Conservation (phyloP, 2,113 vertebrate species). For the Sinocyclocheilus rhinocerous region DNA sequence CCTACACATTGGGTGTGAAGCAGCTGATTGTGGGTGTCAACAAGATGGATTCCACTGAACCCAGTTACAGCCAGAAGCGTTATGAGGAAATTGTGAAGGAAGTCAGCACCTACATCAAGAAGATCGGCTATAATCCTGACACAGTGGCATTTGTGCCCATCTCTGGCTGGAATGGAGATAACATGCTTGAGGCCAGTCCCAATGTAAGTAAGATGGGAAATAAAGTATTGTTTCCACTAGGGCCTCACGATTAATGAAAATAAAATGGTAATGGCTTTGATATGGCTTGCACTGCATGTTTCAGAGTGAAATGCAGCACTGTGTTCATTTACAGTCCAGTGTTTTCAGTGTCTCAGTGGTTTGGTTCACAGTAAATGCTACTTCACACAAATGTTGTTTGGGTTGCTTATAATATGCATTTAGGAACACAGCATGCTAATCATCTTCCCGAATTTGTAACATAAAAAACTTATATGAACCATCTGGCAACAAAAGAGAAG, state of each 20-base stretch:
- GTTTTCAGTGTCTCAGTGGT: neutral
- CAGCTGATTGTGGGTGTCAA: slow-evolving; percentile 96
- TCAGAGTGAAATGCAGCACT: neutral
- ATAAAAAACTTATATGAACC: neutral
- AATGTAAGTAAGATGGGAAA: slow-evolving; percentile 78
- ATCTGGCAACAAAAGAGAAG: neutral
- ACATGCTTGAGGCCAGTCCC: slow-evolving; percentile 95
- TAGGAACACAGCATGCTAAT: neutral
- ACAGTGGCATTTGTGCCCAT: slow-evolving; percentile 95
- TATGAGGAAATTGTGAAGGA: slow-evolving; percentile 98
- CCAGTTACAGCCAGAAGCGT: slow-evolving; percentile 98
- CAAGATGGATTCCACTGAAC: slow-evolving; percentile 99
- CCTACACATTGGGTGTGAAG: slow-evolving; percentile 95
- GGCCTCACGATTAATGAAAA: neutral
- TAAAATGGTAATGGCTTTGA: neutral
- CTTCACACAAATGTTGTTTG: neutral
- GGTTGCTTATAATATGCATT: neutral
- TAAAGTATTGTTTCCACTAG: neutral
- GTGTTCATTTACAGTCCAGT: too few species aligned
- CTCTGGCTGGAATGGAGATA: slow-evolving; percentile 98
- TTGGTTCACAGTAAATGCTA: neutral
- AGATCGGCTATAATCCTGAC: slow-evolving; percentile 98
- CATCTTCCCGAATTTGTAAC: neutral
- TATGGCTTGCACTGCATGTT: neutral
- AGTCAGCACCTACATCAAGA: slow-evolving; percentile 99